phyloP scores from a whole-genome alignment of 2,113 vertebrate species.

The Periophthalmodon schlosseri region DNA sequence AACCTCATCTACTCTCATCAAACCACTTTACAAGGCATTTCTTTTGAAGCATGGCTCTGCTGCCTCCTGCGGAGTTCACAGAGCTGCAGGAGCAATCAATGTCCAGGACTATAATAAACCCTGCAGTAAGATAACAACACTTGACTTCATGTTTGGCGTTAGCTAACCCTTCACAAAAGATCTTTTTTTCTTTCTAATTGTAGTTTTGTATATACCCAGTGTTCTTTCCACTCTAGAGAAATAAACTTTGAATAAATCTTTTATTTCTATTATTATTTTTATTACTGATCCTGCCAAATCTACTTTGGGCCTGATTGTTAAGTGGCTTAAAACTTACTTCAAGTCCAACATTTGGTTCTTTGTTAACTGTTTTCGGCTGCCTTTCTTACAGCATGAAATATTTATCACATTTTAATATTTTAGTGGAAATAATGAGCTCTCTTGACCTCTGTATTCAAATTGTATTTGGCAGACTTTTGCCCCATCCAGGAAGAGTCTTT shows the following conservation, averaged over 20 bases:
- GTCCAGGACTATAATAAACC: neutral
- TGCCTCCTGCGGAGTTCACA: constrained; percentile 3
- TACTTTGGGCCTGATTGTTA: neutral
- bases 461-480: constrained; percentile 69
- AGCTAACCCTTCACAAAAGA: neutral
- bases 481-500: no score
- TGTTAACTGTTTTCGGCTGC: constrained; percentile 57
- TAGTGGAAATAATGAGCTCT: constrained; percentile 71
- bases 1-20: neutral
- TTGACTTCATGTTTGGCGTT: neutral
- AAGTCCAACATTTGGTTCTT: constrained; percentile 9
- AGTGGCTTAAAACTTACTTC: neutral
- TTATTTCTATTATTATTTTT: neutral
- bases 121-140: neutral
- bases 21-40: neutral
- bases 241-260: neutral
- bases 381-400: constrained; percentile 66
- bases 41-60: neutral
- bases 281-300: neutral
- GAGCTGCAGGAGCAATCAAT: neutral
- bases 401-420: constrained; percentile 74
- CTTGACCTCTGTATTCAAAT: constrained; percentile 73
- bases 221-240: no score
- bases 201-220: no score
- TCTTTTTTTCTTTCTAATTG: neutral